These are phyloP conservation scores for Periophthalmodon schlosseri DNA, from an alignment of 2,113 vertebrate species.

Conservation along the genomic window DNA sequence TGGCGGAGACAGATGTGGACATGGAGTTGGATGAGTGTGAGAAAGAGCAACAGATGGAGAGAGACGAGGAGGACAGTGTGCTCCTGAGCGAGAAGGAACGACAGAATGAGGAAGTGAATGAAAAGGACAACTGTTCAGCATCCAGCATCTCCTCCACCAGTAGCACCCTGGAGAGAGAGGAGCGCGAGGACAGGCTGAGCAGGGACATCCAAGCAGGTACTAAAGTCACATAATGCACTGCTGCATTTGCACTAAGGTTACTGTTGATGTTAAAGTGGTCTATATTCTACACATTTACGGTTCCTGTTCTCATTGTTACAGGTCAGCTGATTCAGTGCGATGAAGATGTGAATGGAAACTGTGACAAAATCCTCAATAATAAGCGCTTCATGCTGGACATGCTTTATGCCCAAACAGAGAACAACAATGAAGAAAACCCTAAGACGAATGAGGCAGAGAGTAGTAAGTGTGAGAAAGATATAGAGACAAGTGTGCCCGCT, in stretches of 20 bases:
- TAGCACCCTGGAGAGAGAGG: conserved; percentile 96
- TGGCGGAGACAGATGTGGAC: conserved; percentile 32
- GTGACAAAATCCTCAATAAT: conserved; percentile 88
- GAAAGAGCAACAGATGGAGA: conserved; percentile 77
- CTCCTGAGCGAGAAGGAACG: conserved; percentile 95
- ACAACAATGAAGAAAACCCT: conserved; percentile 72
- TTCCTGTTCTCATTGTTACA: conserved; percentile 61
- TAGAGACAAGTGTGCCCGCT: conserved; percentile 73
- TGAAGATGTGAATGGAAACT: conserved; percentile 86
- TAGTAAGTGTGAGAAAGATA: conserved; percentile 73
- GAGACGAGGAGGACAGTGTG: conserved; percentile 83
- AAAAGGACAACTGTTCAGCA: conserved; percentile 97
- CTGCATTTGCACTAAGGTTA: not conserved
- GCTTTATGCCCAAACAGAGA: conserved; percentile 88
- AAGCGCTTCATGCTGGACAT: conserved; percentile 97
- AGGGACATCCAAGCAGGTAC: conserved; percentile 86
- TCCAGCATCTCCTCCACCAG: conserved; percentile 98
- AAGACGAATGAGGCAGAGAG: conserved; percentile 77
- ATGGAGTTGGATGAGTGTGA: conserved; percentile 76
- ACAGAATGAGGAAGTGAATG: conserved; percentile 96
- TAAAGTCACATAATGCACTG: not conserved
- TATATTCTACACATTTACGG: not conserved
- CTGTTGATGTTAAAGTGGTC: not conserved
- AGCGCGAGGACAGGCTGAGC: conserved; percentile 88
- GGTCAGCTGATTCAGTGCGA: conserved; percentile 82